Evolutionary conservation across 2,888 invertebrate species (phyloP).

Genomic region (Lasiommata megera): DNA sequence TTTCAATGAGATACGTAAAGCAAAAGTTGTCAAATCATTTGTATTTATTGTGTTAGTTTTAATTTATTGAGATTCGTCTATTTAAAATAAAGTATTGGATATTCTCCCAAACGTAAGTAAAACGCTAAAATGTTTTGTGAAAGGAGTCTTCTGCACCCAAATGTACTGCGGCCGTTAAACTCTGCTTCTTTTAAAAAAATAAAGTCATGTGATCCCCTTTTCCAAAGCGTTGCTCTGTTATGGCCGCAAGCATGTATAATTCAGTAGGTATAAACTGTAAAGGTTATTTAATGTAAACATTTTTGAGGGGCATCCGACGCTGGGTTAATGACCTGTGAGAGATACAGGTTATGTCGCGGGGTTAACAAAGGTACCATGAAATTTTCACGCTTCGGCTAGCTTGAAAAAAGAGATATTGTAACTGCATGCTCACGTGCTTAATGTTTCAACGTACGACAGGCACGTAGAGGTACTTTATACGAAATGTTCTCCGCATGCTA

Average conservation of each 20-base stretch:
- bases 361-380: conserved; percentile 18
- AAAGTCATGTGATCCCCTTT: conserved; percentile 1
- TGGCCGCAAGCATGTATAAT: neutral
- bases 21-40: no score
- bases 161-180: no score
- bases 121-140: no score
- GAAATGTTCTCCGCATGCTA: no score
- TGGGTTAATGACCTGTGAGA: conserved; percentile 35
- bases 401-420: neutral
- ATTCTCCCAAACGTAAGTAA: no score
- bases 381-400: conserved; percentile 13
- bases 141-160: no score
- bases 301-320: conserved; percentile 11
- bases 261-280: conserved; percentile 3
- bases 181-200: neutral
- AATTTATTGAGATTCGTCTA: no score
- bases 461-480: no score
- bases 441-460: neutral
- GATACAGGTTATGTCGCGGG: conserved; percentile 25
- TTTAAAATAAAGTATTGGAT: no score
- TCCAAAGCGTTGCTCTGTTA: conserved; percentile 7
- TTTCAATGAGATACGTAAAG: no score
- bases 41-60: no score
- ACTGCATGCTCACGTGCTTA: neutral
- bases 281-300: conserved; percentile 12